A percentile compares a stretch with the other conserved stretches of the same genome.
Conservation (phyloP, 2,888 invertebrate genomes). For the Ametastegia equiseti region DNA sequence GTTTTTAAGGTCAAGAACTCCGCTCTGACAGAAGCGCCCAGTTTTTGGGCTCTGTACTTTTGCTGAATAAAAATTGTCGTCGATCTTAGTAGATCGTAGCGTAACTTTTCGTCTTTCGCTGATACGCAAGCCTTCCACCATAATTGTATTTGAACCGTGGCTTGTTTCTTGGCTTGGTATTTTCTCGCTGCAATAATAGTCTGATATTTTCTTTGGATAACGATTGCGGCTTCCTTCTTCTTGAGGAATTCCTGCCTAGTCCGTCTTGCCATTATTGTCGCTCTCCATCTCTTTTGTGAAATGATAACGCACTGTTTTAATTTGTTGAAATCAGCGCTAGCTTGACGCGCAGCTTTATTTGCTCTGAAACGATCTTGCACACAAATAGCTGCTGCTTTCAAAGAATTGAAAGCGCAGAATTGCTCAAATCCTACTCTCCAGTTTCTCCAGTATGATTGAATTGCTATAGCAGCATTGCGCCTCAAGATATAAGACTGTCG, state of each 20-base stretch:
- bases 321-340: slow-evolving; percentile 53
- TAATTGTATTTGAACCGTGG: slow-evolving; percentile 53
- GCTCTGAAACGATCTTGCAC: slow-evolving; percentile 77
- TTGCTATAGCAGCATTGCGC: slow-evolving; percentile 69
- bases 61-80: slow-evolving; percentile 74
- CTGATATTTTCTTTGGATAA: slow-evolving; percentile 72
- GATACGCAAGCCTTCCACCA: slow-evolving; percentile 59
- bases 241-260: slow-evolving; percentile 55
- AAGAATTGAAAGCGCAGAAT: slow-evolving; percentile 49
- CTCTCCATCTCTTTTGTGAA: slow-evolving; percentile 76
- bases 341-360: slow-evolving; percentile 62
- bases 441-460: slow-evolving; percentile 75
- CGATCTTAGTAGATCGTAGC: slow-evolving; percentile 53
- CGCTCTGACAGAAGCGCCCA: slow-evolving; percentile 68
- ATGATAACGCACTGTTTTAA: slow-evolving; percentile 59
- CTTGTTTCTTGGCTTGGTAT: slow-evolving; percentile 23
- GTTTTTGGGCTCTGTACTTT: slow-evolving; percentile 70
- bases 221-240: slow-evolving; percentile 64
- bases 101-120: slow-evolving; percentile 51
- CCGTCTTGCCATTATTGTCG: slow-evolving; percentile 70
- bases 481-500: slow-evolving; percentile 50
- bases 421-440: slow-evolving; percentile 21
- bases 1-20: slow-evolving; percentile 57
- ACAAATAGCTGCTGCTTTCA: slow-evolving; percentile 69
- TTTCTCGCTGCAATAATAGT: slow-evolving; percentile 36